These are phyloP conservation scores for Orchesella cincta DNA, from an alignment of 1,140 invertebrate genomes.

Conservation along the genomic window DNA sequence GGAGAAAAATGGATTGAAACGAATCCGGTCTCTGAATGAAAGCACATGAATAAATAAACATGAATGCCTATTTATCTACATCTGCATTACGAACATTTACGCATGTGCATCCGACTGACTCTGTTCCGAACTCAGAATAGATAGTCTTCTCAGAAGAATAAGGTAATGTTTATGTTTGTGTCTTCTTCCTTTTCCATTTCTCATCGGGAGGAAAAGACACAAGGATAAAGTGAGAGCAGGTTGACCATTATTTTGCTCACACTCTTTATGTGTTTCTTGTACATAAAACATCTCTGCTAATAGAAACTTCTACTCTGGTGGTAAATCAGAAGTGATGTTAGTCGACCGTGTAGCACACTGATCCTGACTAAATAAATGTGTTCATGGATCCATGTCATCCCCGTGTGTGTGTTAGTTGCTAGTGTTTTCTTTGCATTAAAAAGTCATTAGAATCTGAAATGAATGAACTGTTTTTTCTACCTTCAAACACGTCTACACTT, in stretches of 20 bases:
- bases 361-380: not conserved
- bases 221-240: conserved; percentile 3
- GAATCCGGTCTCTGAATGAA: conserved; percentile 1
- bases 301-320: conserved; percentile 22
- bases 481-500: not conserved
- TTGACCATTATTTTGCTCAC: conserved; percentile 1
- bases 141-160: too few species aligned
- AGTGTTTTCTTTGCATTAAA: conserved; percentile 24
- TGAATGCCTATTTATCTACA: conserved; percentile 11
- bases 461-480: not conserved
- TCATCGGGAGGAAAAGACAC: too few species aligned
- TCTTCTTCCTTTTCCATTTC: too few species aligned
- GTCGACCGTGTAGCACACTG: not conserved
- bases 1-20: conserved; percentile 13
- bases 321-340: not conserved
- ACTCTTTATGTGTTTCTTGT: not conserved
- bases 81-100: not conserved
- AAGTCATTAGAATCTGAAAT: conserved; percentile 9
- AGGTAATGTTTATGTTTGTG: too few species aligned
- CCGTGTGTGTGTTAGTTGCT: too few species aligned
- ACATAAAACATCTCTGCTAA: not conserved
- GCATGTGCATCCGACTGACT: not conserved
- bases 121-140: too few species aligned
- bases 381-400: too few species aligned
- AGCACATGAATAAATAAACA: not conserved